Evolutionary conservation across 1,140 invertebrate genomes (phyloP), one percentile per base, ranked within the genome.

Genomic region (Pissodes strobi): DNA sequence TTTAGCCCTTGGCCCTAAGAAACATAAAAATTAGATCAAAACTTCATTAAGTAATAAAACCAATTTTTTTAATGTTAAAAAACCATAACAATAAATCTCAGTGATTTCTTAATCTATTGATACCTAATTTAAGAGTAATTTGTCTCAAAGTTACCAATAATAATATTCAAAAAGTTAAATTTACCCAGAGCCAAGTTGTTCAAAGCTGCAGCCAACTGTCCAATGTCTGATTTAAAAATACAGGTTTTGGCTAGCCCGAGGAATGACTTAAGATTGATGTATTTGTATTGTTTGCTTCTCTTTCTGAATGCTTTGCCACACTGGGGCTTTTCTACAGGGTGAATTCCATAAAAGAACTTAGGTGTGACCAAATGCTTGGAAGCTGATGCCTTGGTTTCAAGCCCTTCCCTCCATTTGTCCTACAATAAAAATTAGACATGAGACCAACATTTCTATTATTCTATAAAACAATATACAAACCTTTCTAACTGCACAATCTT

Each of bases 261-360:
- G 34, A 70, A 72, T 3, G 68, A 61, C 27, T 65, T 53, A 5
- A 72, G 15, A 56, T 70, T 70, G 1, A 72, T 68, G 55, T 62
- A 63, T 60, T 64, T 68, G 27, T 56, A 19, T 25, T 37, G 30
- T 39, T 17, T 43, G 34, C 56, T 66, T 48, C 68, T 55, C 38
- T 56, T 55, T 18, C 48, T 55, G 25, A 66, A 64, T 10, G 53
- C n/a, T 13, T 51, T 23, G 17, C 58, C 56, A 21, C 48, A 37
- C 43, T 18, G 21, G 8, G 57, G 37, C 12, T 30, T 59, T 1
- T 5, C 12, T 22, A 69, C 52, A 13, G 56, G 51, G 46, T 61
- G 6, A 23, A 69, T 60, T 15, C 52, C 46, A 56, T 9, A 45
- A n/a, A n/a, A n/a, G n/a, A n/a, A n/a, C n/a, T n/a, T n/a, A n/a